Evolutionary conservation across 37 sponge, comb jelly and placozoan species (phyloP).

Genomic region (Cliona cf. orientalis): DNA sequence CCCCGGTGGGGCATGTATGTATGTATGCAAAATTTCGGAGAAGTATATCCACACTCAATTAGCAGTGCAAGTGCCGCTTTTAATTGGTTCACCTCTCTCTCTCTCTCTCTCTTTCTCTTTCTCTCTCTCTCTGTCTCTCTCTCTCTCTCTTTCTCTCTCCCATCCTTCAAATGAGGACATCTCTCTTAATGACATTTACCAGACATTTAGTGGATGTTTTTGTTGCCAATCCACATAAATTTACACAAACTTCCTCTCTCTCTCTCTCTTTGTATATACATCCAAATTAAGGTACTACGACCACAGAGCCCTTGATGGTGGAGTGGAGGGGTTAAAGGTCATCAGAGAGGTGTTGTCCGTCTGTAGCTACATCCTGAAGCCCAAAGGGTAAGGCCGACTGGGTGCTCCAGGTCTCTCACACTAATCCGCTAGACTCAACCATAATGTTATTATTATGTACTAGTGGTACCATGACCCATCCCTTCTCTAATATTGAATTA

Average conservation of each 20-base stretch:
- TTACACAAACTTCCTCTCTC: neutral
- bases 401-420: too few relatives aligned
- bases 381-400: slow-evolving; percentile 43
- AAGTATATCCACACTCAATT: too few relatives aligned
- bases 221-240: neutral
- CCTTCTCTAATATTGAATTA: too few relatives aligned
- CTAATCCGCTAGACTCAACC: too few relatives aligned
- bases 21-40: too few relatives aligned
- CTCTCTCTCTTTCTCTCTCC: neutral
- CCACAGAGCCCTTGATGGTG: slow-evolving; percentile 63
- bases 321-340: slow-evolving; percentile 46
- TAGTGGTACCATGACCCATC: too few relatives aligned
- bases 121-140: neutral
- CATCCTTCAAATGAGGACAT: neutral
- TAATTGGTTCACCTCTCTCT: too few relatives aligned
- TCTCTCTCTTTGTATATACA: slow-evolving; percentile 3
- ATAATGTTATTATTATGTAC: too few relatives aligned
- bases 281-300: slow-evolving; percentile 42
- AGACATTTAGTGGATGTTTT: neutral
- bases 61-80: too few relatives aligned
- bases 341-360: slow-evolving; percentile 16
- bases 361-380: neutral
- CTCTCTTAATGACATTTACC: neutral
- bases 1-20: too few relatives aligned
- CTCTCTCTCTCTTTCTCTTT: neutral